Base-by-base conservation (phyloP, 2,888 invertebrate genomes). In the Hemistola chrysoprasaria region DNA sequence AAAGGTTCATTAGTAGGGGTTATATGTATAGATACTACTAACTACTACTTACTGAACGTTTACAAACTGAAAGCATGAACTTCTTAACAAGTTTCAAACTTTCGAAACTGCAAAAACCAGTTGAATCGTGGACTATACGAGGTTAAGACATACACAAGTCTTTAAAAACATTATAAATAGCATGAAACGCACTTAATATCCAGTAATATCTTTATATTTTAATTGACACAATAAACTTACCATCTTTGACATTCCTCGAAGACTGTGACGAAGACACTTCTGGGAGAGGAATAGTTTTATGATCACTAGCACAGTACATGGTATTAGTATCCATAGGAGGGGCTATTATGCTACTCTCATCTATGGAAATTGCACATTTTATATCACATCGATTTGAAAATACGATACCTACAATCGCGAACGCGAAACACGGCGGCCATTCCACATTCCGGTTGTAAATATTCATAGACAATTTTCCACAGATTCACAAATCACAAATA, bases 301-400 rank as follows among this genome's bases (percentile, higher is more conserved):
- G 53, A 90, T 93, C 93, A 90, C 92, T 91, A 80, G 93, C 92
- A 91, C 93, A 93, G 85, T 93, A 93, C 93, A 93, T 93, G 65
- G 71, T 90, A 87, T 53, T 56, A 51, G 63, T 62, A 59, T 76
- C 59, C 63, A 71, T 71, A 65, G 65, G 44, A 59, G 61, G 56
- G 61, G 59, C 56, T 66, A 73, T 65, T 59, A 69, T 83, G 79
- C 81, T 82, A 90, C 81, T 88, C 88, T 91, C 91, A 91, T 90
- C 91, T 91, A 90, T 76, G 76, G 79, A 88, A 85, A 66, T 62
- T 67, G 69, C 66, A 62, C 89, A 90, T 90, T 78, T 84, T 74
- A 53, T 71, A 73, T 59, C 64, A 74, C 73, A 66, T 70, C 63
- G 62, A 71, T 73, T 70, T 65, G 67, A 66, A 73, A 73, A 63